Evolutionary conservation across 2,113 vertebrate genomes (phyloP).

Genomic region (Arvicanthis niloticus): DNA sequence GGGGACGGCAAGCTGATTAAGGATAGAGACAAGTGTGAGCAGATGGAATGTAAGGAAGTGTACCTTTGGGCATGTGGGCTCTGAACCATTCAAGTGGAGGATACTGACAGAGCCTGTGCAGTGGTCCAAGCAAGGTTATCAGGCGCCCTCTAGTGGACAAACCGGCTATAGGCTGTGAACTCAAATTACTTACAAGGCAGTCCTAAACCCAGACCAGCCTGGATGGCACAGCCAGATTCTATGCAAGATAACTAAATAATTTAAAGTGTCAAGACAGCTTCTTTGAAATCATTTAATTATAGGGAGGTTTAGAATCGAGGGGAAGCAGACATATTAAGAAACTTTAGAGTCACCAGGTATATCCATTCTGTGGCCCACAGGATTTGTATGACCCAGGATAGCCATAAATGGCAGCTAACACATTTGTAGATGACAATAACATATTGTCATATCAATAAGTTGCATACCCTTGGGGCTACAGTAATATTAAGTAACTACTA

Average conservation of each 20-base stretch:
- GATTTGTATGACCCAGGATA: not conserved
- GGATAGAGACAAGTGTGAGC: not conserved
- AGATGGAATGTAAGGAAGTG: not conserved
- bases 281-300: not conserved
- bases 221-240: not conserved
- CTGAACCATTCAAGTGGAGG: not conserved
- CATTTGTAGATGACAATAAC: not conserved
- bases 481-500: not conserved
- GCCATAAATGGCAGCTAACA: too few species aligned
- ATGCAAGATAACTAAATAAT: not conserved
- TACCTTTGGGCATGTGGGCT: not conserved
- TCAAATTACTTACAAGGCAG: not conserved
- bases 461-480: not conserved
- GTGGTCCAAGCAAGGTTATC: not conserved
- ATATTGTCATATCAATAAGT: not conserved
- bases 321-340: not conserved
- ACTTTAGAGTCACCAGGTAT: not conserved
- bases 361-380: not conserved
- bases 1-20: not conserved
- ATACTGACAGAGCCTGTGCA: not conserved
- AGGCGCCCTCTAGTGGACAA: not conserved
- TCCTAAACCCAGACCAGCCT: not conserved
- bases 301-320: not conserved
- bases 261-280: not conserved
- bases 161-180: not conserved